phyloP scores from a whole-genome alignment of 2,797 vertebrate species.

The Cyprinella venusta region DNA sequence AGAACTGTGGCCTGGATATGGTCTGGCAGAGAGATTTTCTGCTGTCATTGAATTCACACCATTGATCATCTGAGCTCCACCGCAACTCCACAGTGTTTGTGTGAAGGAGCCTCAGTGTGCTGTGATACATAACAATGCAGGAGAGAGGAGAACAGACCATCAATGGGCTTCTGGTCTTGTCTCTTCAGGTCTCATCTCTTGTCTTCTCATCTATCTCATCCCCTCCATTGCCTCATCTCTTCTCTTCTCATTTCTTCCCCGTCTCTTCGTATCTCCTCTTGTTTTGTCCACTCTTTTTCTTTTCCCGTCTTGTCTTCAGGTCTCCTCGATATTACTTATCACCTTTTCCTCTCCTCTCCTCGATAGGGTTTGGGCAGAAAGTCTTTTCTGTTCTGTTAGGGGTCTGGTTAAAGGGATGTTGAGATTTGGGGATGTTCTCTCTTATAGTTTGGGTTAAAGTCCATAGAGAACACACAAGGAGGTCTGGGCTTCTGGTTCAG shows the following conservation, averaged over 20 bases:
- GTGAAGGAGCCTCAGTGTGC: constrained; percentile 25
- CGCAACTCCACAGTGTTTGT: constrained; percentile 27
- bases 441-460: constrained; percentile 18
- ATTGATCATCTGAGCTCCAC: constrained; percentile 49
- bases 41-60: constrained; percentile 44
- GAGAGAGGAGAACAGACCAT: not conserved
- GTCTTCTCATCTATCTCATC: not conserved
- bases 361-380: not conserved
- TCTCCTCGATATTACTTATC: not conserved
- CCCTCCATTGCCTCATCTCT: not conserved
- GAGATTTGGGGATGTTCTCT: constrained; percentile 17
- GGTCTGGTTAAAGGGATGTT: constrained; percentile 1
- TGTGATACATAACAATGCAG: constrained; percentile 37
- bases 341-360: too few species aligned
- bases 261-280: not conserved
- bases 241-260: not conserved
- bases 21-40: constrained; percentile 36
- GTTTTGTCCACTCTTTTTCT: not conserved
- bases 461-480: constrained; percentile 29
- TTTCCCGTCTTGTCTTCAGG: not conserved
- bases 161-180: not conserved
- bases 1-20: constrained; percentile 25
- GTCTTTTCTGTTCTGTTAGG: not conserved
- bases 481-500: constrained; percentile 26
- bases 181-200: not conserved